These are phyloP conservation scores for Acromyrmex charruanus DNA, from an alignment of 1,140 invertebrate species.

Conservation along the genomic window DNA sequence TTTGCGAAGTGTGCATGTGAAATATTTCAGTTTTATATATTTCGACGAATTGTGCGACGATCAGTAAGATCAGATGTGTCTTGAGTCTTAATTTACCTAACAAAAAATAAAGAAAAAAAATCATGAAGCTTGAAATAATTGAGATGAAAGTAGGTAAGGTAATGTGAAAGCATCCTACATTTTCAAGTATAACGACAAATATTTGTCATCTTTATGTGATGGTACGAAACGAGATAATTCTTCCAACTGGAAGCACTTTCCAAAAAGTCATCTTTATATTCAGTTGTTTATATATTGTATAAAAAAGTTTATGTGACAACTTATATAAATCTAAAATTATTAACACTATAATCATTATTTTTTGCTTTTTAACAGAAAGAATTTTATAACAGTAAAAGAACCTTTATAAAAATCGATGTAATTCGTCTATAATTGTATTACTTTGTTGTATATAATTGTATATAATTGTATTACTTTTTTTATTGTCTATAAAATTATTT, in stretches of 20 bases:
- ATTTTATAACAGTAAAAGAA: background rate
- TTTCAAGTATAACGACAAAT: background rate
- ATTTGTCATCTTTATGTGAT: background rate
- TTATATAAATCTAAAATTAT: background rate
- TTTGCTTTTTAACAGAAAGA: background rate
- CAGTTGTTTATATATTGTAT: background rate
- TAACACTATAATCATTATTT: background rate
- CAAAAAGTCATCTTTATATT: background rate
- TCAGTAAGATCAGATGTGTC: background rate
- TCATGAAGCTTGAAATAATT: background rate
- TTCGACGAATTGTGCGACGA: background rate
- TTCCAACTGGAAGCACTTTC: too few species aligned
- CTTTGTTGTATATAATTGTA: background rate
- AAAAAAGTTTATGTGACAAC: background rate
- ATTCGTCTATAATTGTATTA: background rate
- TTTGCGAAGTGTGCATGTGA: too few species aligned
- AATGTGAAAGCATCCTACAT: slow-evolving; percentile 33
- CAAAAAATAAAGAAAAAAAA: background rate
- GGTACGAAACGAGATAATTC: too few species aligned
- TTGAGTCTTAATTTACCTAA: background rate
- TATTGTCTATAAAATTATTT: slow-evolving; percentile 6
- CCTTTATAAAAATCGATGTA: background rate
- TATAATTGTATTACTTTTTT: background rate
- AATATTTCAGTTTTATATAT: background rate
- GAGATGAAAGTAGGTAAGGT: slow-evolving; percentile 47